Evolutionary conservation across 2,888 invertebrate genomes (phyloP).

Genomic region (Cephus runcator): DNA sequence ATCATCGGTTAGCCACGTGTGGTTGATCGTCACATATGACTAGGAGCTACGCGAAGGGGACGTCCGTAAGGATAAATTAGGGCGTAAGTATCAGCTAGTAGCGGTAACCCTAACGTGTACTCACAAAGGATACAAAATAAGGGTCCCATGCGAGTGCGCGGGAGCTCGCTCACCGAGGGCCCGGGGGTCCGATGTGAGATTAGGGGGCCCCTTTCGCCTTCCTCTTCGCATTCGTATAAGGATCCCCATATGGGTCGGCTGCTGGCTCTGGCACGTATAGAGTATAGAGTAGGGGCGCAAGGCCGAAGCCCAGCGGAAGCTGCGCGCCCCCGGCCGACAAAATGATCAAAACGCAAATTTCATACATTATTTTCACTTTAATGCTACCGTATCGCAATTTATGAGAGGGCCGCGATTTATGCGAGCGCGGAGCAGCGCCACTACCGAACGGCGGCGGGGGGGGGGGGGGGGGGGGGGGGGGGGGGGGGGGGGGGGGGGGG

Average conservation of each 20-base stretch:
- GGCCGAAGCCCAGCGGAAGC: constrained; percentile 46
- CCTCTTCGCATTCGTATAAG: neutral
- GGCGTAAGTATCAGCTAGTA: neutral
- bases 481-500: too few relatives aligned
- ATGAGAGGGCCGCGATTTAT: constrained; percentile 61
- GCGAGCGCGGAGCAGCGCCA: constrained; percentile 29
- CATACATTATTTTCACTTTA: constrained; percentile 65
- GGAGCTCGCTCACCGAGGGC: constrained; percentile 26
- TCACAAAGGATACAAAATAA: neutral
- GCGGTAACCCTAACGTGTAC: neutral
- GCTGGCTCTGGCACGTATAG: neutral
- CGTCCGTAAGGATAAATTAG: neutral
- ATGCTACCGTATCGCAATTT: constrained; percentile 64
- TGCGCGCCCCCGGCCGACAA: constrained; percentile 61
- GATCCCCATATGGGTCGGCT: neutral
- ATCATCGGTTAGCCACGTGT: neutral
- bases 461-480: too few relatives aligned
- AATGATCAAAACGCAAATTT: constrained; percentile 64
- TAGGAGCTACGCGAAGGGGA: neutral
- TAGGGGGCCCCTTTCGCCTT: constrained; percentile 39
- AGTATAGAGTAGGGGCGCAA: neutral
- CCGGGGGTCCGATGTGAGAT: constrained; percentile 56
- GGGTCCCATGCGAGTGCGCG: constrained; percentile 4
- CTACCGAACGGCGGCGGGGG: neutral
- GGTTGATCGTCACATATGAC: neutral